These are phyloP conservation scores for Scotopteryx bipunctaria DNA, from an alignment of 2,888 invertebrate species.

Conservation along the genomic window DNA sequence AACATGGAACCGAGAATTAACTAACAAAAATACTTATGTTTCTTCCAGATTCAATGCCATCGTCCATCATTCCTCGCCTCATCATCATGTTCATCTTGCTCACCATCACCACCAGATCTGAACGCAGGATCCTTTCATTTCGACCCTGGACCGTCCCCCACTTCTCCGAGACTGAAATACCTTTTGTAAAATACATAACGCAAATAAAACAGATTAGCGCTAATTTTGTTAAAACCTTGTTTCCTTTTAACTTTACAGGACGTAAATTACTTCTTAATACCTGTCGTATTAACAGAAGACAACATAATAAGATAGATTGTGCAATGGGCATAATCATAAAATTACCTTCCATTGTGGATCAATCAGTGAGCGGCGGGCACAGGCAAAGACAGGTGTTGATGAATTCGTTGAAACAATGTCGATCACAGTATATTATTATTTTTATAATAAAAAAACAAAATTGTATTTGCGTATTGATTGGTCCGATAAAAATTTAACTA, in stretches of 20 bases:
- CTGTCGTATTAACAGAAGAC: not conserved
- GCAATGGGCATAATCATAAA: no score
- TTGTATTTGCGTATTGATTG: no score
- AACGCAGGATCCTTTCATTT: slow-evolving; percentile 22
- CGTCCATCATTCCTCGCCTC: slow-evolving; percentile 80
- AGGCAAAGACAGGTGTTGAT: no score
- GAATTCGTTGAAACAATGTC: no score
- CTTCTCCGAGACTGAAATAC: slow-evolving; percentile 46
- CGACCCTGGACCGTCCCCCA: slow-evolving; percentile 32
- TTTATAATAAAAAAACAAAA: no score
- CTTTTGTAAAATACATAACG: slow-evolving; percentile 39
- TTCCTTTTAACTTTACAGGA: slow-evolving; percentile 18
- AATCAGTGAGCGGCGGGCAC: no score
- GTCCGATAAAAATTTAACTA: no score
- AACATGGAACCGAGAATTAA: no score
- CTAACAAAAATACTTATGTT: no score
- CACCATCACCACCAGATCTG: slow-evolving; percentile 64
- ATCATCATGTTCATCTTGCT: slow-evolving; percentile 75
- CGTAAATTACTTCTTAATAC: no score
- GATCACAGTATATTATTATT: no score
- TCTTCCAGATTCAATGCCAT: slow-evolving; percentile 84
- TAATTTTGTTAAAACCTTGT: slow-evolving; percentile 38
- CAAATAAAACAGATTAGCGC: slow-evolving; percentile 52
- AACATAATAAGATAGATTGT: not conserved
- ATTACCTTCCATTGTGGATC: no score